Evolutionary conservation across 2,113 vertebrate species (phyloP).

Genomic region (Rhizomys pruinosus): DNA sequence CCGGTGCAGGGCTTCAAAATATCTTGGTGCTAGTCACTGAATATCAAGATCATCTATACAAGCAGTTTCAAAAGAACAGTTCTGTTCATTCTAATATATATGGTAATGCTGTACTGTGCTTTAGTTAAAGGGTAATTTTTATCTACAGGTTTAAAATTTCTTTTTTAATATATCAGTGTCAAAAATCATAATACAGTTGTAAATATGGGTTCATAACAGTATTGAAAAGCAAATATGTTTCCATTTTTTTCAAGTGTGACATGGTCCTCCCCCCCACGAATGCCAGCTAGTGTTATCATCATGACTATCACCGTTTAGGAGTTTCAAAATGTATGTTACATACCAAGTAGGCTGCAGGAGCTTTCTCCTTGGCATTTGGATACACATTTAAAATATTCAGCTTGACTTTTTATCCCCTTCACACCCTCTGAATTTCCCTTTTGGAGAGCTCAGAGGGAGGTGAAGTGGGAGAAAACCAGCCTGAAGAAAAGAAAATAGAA

Average conservation of each 20-base stretch:
- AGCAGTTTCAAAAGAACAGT: conserved; percentile 18
- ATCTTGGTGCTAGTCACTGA: conserved; percentile 1
- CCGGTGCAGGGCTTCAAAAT: neutral
- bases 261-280: neutral
- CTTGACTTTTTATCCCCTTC: conserved; percentile 75
- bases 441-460: conserved; percentile 66
- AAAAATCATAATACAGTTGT: conserved; percentile 44
- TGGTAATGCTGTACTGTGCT: conserved; percentile 59
- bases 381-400: conserved; percentile 71
- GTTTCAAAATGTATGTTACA: conserved; percentile 71
- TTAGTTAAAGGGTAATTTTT: conserved; percentile 31
- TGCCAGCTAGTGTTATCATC: conserved; percentile 42
- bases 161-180: conserved; percentile 60
- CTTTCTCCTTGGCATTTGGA: conserved; percentile 72
- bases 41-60: neutral
- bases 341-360: conserved; percentile 55
- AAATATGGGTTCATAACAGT: conserved; percentile 35
- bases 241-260: conserved; percentile 25
- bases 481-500: conserved; percentile 53
- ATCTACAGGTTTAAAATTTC: conserved; percentile 47
- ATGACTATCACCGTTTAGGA: conserved; percentile 56
- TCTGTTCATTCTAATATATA: conserved; percentile 65
- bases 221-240: conserved; percentile 65
- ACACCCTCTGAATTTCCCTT: conserved; percentile 72
- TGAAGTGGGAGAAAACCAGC: conserved; percentile 59